These are phyloP conservation scores for Myanophis thanlyinensis DNA, from an alignment of 2,113 vertebrate species.

Conservation along the genomic window DNA sequence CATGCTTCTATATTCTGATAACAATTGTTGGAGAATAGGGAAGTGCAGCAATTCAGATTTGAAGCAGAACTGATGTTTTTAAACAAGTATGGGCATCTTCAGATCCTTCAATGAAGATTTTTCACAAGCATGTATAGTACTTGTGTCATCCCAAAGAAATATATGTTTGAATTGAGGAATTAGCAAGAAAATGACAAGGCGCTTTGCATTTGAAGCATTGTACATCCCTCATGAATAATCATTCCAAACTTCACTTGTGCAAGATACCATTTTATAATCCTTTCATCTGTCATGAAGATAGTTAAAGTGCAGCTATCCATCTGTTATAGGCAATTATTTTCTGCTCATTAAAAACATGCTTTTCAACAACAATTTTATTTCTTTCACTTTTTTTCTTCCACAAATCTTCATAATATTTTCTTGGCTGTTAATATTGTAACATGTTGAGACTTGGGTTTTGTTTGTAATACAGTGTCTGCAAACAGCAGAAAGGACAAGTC, in stretches of 20 bases:
- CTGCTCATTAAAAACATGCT: slow-evolving; percentile 40
- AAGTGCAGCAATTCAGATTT: neutral
- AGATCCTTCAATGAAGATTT: neutral
- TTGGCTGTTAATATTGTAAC: slow-evolving; percentile 38
- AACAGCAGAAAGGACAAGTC: slow-evolving; percentile 95
- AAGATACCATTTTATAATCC: slow-evolving; percentile 1
- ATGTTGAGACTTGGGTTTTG: slow-evolving; percentile 57
- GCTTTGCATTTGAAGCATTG: slow-evolving; percentile 9
- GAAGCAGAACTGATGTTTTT: neutral
- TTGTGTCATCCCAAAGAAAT: neutral
- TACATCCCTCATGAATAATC: neutral
- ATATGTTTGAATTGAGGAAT: neutral
- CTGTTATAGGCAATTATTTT: slow-evolving; percentile 38
- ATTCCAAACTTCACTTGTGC: slow-evolving; percentile 14
- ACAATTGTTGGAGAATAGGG: neutral
- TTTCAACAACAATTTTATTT: slow-evolving; percentile 6
- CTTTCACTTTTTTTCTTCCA: slow-evolving; percentile 10
- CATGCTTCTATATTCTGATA: neutral
- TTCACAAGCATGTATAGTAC: neutral
- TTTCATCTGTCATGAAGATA: slow-evolving; percentile 20
- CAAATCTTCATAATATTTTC: slow-evolving; percentile 44
- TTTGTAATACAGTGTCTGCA: slow-evolving; percentile 73
- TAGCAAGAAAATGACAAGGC: neutral
- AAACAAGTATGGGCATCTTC: neutral
- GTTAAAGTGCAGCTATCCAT: slow-evolving; percentile 5